Evolutionary conservation across 2,888 invertebrate species (phyloP).

Genomic region (Pecten maximus): DNA sequence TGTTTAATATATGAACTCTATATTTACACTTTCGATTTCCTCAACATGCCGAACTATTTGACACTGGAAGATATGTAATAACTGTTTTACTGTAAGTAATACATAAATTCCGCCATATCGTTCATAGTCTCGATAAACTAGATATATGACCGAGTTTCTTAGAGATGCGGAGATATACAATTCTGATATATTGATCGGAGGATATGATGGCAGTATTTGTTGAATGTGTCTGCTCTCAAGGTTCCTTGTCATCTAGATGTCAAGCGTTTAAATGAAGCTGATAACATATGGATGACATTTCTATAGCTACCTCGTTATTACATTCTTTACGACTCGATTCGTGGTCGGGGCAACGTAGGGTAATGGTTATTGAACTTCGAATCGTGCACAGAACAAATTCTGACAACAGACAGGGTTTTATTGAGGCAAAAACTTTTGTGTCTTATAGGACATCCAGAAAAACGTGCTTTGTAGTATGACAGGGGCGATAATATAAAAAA

Average conservation of each 20-base stretch:
- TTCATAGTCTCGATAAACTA: neutral
- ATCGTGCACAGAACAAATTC: no score
- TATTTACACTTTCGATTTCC: neutral
- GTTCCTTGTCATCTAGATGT: neutral
- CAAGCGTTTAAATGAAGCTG: slow-evolving; percentile 6
- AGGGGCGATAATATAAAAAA: no score
- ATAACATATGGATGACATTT: slow-evolving; percentile 25
- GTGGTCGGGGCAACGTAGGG: neutral
- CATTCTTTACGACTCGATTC: neutral
- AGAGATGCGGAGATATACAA: neutral
- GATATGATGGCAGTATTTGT: neutral
- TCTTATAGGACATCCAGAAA: no score
- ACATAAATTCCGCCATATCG: neutral
- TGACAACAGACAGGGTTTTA: no score
- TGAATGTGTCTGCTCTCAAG: neutral
- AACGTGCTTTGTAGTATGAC: no score
- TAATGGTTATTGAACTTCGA: neutral
- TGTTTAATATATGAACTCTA: no score
- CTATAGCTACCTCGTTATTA: neutral
- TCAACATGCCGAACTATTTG: neutral
- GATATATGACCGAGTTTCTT: neutral
- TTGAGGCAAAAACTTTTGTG: no score
- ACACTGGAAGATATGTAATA: neutral
- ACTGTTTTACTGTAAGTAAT: neutral
- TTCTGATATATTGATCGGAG: neutral